Evolutionary conservation across 2,113 vertebrate species (phyloP), one percentile per base, ranked within the genome.

Genomic region (Caranx melampygus): DNA sequence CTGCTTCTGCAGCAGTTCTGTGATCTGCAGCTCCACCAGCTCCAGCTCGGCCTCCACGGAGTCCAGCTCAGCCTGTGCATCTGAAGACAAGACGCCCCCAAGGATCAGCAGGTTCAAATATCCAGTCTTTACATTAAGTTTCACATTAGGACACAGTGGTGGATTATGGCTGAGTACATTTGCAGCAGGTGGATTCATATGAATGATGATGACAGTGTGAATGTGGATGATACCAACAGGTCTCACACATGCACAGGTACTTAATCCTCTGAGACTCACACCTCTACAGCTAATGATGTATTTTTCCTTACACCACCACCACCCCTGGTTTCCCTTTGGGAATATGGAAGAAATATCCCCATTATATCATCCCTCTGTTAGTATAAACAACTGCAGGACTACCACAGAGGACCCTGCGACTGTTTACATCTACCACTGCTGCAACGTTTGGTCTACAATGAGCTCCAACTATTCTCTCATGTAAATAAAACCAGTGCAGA

Each of bases 1-100:
- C 76, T 98, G 96, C 51, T 95, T 96, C 89, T 98, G 94, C 77
- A 95, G 88, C 14, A 99, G 96, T 73, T 97, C 96, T 26, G 96
- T 85, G 20, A 99, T 95, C 93, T 98, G 96, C 69, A 96, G 83
- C 82, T 97, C 96, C 77, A 99, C 90, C 2, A 93, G 84, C 67
- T 97, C 95, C 13, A 99, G 91, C 85, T 99, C 97, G 6, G 81
- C 89, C 73, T 96, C 95, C 82, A 99, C 82, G 0, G 92, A 95
- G 37, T 95, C 94, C 90, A 99, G 81, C 74, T 98, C 96, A 0
- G 91, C 95, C 57, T 95, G 95, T 6, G 96, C 91, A 60, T 93
- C 98, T 98, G 60, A 1, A 6, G 10, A 42, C 34, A 9, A 35
- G 26, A 42, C 52, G 20, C 67, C 59, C 72, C 10, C 67, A 70